Conservation (phyloP, 2,888 invertebrate genomes). For the Drosophila flavopinicola region DNA sequence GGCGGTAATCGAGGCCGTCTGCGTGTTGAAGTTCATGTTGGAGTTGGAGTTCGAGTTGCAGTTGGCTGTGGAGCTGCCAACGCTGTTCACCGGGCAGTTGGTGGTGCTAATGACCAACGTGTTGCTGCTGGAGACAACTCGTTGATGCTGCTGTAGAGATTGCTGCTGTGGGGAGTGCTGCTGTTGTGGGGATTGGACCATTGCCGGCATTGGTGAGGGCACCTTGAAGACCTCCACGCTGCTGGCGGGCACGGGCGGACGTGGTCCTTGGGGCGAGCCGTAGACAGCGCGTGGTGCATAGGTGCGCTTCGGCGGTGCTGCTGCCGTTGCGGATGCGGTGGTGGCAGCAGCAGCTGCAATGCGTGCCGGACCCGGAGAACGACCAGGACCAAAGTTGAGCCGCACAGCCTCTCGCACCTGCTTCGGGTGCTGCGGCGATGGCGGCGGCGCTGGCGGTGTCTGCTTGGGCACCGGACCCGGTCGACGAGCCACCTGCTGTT, state of each 20-base stretch:
- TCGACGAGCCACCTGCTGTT: constrained; percentile 15
- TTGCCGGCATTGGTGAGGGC: neutral
- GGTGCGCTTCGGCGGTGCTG: neutral
- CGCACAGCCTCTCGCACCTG: neutral
- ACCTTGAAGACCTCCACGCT: neutral
- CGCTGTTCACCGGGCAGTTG: constrained; percentile 1
- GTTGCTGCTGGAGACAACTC: constrained; percentile 16
- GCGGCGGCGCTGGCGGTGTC: neutral
- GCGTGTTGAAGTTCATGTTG: neutral
- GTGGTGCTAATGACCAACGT: constrained; percentile 41
- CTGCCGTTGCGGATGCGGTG: constrained; percentile 1
- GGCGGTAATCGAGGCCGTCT: constrained; percentile 30
- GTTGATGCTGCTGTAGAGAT: constrained; percentile 11
- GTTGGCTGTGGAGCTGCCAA: neutral
- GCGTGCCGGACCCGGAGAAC: too few relatives aligned
- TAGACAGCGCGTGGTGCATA: neutral
- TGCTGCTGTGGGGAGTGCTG: neutral
- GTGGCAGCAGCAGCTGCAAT: neutral
- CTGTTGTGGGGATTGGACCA: neutral
- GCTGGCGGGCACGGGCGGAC: neutral
- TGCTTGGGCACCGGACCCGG: neutral
- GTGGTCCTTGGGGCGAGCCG: neutral
- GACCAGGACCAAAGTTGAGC: too few relatives aligned
- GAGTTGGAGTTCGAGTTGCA: neutral
- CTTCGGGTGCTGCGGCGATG: neutral